Conservation (phyloP, 2,113 vertebrate species). For the Capreolus pygargus region DNA sequence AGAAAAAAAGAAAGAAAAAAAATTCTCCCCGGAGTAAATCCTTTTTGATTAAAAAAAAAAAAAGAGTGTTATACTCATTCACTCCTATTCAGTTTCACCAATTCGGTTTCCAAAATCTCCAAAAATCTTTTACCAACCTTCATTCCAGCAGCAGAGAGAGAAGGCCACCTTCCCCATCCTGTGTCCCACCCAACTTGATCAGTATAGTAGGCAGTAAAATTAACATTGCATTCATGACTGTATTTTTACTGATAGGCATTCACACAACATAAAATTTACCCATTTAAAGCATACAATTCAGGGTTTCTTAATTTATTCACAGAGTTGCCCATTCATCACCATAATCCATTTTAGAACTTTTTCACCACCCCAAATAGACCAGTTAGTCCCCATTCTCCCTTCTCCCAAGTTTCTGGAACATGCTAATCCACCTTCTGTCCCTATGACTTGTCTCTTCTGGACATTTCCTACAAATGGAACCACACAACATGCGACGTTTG, state of each 20-base stretch:
- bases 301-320: not conserved
- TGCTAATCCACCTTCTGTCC: not conserved
- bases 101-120: not conserved
- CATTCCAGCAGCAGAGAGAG: not conserved
- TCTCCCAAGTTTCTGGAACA: not conserved
- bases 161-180: not conserved
- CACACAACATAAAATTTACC: not conserved
- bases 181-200: not conserved
- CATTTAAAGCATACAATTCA: not conserved
- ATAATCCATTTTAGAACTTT: not conserved
- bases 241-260: not conserved
- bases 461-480: not conserved
- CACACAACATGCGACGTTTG: rapidly evolving
- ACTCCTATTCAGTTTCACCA: not conserved
- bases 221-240: not conserved
- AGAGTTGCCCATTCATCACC: not conserved
- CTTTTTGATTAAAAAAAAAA: not conserved
- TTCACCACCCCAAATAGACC: too few species aligned
- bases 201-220: not conserved
- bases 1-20: not conserved
- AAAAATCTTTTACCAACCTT: not conserved
- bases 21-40: not conserved
- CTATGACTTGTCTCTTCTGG: not conserved
- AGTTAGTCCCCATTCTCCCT: not conserved
- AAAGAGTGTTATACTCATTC: not conserved